phyloP scores from a whole-genome alignment of 2,888 invertebrate species.

The Stenchaetothrips biformis region DNA sequence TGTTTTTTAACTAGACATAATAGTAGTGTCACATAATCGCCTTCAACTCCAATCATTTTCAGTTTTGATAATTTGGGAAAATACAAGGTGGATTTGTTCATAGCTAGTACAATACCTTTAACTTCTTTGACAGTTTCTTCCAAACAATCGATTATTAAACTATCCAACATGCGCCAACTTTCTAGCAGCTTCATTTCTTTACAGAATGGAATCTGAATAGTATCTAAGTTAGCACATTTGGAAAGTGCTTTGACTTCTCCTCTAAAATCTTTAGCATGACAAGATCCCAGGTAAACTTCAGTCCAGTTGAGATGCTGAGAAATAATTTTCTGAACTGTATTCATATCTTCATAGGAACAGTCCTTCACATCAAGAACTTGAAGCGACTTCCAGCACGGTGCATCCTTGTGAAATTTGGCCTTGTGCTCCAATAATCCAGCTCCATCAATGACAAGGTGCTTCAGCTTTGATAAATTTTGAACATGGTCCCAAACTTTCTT shows the following conservation, averaged over 20 bases:
- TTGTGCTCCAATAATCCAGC: background rate
- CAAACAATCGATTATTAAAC: background rate
- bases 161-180: background rate
- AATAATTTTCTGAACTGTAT: background rate
- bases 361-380: background rate
- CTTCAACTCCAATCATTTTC: background rate
- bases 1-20: background rate
- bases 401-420: background rate
- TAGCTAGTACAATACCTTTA: background rate
- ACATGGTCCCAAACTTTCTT: background rate
- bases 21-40: background rate
- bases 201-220: background rate
- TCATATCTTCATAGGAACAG: background rate
- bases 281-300: background rate
- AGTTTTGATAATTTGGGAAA: background rate
- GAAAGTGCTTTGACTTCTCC: background rate
- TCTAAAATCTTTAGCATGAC: background rate
- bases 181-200: background rate
- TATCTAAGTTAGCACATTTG: background rate
- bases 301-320: background rate
- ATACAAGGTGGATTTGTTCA: background rate
- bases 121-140: background rate
- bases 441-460: background rate
- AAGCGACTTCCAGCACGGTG: background rate
- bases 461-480: background rate